Percentiles rank a stretch among this genome's conserved stretches.
Conservation (phyloP, 2,797 vertebrate species). For the Carapus acus region DNA sequence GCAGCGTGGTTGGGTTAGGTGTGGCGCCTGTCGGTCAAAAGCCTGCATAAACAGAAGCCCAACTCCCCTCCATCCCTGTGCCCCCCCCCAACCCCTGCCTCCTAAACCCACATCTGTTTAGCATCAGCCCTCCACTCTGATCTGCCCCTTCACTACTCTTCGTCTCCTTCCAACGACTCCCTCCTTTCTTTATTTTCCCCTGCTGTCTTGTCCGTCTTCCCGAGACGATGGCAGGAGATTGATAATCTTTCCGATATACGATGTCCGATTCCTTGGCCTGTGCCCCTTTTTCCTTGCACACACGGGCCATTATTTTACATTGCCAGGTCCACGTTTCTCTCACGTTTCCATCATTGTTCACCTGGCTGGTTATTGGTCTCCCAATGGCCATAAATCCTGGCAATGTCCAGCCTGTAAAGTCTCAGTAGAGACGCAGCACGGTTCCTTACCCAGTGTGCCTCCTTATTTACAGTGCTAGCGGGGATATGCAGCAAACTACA, state of each 20-base stretch:
- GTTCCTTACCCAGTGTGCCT: constrained; percentile 5
- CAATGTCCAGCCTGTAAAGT: constrained; percentile 46
- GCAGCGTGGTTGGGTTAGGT: constrained; percentile 24
- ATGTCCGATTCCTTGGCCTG: constrained; percentile 16
- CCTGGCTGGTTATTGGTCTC: constrained; percentile 65
- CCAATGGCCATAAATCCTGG: constrained; percentile 53
- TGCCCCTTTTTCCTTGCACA: constrained; percentile 25
- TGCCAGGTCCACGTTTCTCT: constrained; percentile 53
- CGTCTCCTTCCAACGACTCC: constrained; percentile 30
- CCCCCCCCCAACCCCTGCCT: too few relatives aligned
- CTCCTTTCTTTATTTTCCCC: constrained; percentile 20
- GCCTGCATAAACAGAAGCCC: constrained; percentile 50
- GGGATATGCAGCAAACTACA: too few relatives aligned
- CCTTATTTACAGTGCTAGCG: neutral
- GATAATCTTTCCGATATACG: constrained; percentile 3
- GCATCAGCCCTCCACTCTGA: constrained; percentile 44
- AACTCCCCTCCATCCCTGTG: too few relatives aligned
- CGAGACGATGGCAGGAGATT: neutral
- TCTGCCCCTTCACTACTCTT: constrained; percentile 19
- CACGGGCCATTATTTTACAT: constrained; percentile 16
- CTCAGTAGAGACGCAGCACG: constrained; percentile 31
- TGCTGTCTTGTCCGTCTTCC: constrained; percentile 2
- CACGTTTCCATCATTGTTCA: constrained; percentile 61
- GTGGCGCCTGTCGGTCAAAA: constrained; percentile 47
- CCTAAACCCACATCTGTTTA: constrained; percentile 57